Evolutionary conservation across 2,113 vertebrate species (phyloP), one percentile per base, ranked within the genome.

Genomic region (Urocynchramus pylzowi): DNA sequence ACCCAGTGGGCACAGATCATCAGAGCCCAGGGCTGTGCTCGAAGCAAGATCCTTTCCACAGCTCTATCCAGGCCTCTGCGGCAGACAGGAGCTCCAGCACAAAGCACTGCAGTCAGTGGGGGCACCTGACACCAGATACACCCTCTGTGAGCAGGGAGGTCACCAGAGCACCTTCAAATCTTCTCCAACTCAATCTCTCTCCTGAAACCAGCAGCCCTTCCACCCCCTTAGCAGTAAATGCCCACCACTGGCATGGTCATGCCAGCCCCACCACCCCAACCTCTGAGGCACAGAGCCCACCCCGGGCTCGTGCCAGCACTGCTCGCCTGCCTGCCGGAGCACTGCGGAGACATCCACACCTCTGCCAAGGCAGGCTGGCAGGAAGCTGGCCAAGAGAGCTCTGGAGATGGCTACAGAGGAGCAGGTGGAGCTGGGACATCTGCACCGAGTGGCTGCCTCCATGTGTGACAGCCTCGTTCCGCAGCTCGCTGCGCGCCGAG

Each of bases 401-500:
- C 60, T 76, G 44, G 59, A 92, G 64, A 81, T 11, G 3, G 67
- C 71, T 70, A 74, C 14, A 6, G 77, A 8, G 4, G 84, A 85
- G 76, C 90, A 96, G 87, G 81, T 73, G 84, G 88, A 90, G 88
- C 93, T 65, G 84, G 94, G 95, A 68, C 59, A 90, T 7, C 89
- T 1, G 4, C 85, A 90, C 79, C 2, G 11, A 92, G 41, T 6
- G 2, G 52, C 33, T 11, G 6, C 69, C 89, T 63, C 9, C 2
- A 1, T 5, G 39, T 16, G 65, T 7, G 6, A 54, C 80, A 64
- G 75, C 49, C 75, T 23, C 23, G 1, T 8, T 64, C 70, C 2
- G 53, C 95, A 87, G 79, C 5, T 0, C 4, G 0, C 7, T 19
- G 53, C 8, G 39, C 3, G 0, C 37, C 0, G 0, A 71, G n/a